A percentile compares a stretch with the other conserved stretches of the same genome.
Evolutionary conservation across 2,888 invertebrate genomes (phyloP).

Genomic region (Andrena trimmerana): DNA sequence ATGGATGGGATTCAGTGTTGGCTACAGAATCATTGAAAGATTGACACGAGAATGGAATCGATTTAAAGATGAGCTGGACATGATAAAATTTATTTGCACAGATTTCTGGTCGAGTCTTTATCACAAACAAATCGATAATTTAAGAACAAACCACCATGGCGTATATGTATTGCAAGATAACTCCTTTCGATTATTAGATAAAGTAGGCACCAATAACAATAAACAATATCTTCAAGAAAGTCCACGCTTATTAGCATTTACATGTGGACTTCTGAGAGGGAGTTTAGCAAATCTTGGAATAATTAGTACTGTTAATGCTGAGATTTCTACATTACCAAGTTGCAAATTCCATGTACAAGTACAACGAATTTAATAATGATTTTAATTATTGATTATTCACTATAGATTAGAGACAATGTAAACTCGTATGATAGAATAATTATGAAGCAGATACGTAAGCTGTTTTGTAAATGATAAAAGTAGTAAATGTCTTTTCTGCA

Average conservation of each 20-base stretch:
- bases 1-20: slow-evolving; percentile 94
- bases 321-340: slow-evolving; percentile 96
- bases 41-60: slow-evolving; percentile 96
- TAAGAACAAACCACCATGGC: slow-evolving; percentile 98
- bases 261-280: slow-evolving; percentile 97
- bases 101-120: slow-evolving; percentile 99
- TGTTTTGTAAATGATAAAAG: background rate
- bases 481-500: background rate
- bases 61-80: slow-evolving; percentile 98
- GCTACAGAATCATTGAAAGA: slow-evolving; percentile 93
- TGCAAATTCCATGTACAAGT: slow-evolving; percentile 97
- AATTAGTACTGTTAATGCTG: slow-evolving; percentile 97
- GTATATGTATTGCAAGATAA: slow-evolving; percentile 99
- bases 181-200: slow-evolving; percentile 95
- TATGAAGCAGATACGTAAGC: background rate
- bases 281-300: slow-evolving; percentile 97
- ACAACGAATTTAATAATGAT: slow-evolving; percentile 86
- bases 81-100: slow-evolving; percentile 99
- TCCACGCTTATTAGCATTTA: slow-evolving; percentile 96
- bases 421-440: too few relatives aligned
- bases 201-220: slow-evolving; percentile 91
- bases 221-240: slow-evolving; percentile 97
- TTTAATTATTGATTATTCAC: background rate
- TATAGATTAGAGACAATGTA: background rate
- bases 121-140: slow-evolving; percentile 99